Conservation (phyloP, 2,888 invertebrate genomes). For the Calameuta filiformis region DNA sequence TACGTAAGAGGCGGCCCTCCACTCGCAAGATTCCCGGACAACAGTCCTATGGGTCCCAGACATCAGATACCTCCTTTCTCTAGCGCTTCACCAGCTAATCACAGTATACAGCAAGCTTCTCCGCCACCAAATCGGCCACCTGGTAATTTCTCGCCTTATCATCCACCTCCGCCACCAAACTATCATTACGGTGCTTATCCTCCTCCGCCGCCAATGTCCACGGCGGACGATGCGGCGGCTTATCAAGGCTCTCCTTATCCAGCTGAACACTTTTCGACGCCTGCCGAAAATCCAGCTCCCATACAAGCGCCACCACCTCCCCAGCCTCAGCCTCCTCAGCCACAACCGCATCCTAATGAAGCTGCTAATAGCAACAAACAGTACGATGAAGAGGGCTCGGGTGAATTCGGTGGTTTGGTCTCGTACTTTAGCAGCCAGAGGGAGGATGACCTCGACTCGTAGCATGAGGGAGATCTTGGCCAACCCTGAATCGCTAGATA, state of each 20-base stretch:
- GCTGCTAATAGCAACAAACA: conserved; percentile 59
- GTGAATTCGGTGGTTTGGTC: conserved; percentile 90
- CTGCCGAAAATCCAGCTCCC: conserved; percentile 46
- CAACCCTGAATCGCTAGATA: conserved; percentile 25
- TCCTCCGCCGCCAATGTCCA: conserved; percentile 63
- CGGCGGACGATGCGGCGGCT: conserved; percentile 63
- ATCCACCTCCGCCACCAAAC: conserved; percentile 66
- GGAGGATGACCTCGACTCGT: conserved; percentile 88
- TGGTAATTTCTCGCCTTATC: conserved; percentile 65
- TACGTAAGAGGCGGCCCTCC: conserved; percentile 60
- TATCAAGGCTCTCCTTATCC: conserved; percentile 65
- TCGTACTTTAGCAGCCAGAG: conserved; percentile 93
- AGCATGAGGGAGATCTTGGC: conserved; percentile 68
- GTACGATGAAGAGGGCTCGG: conserved; percentile 70
- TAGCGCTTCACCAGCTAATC: conserved; percentile 50
- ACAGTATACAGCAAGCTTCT: conserved; percentile 60
- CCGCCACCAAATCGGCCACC: conserved; percentile 59
- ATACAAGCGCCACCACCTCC: conserved; percentile 36
- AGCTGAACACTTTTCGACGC: conserved; percentile 36
- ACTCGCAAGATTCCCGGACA: conserved; percentile 54
- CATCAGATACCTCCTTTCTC: conserved; percentile 59
- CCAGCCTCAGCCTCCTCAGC: conserved; percentile 34
- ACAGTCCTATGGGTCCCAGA: conserved; percentile 43
- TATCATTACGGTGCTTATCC: conserved; percentile 67
- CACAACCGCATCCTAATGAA: conserved; percentile 32